Conservation (phyloP, 2,113 vertebrate species). For the Neotoma lepida region DNA sequence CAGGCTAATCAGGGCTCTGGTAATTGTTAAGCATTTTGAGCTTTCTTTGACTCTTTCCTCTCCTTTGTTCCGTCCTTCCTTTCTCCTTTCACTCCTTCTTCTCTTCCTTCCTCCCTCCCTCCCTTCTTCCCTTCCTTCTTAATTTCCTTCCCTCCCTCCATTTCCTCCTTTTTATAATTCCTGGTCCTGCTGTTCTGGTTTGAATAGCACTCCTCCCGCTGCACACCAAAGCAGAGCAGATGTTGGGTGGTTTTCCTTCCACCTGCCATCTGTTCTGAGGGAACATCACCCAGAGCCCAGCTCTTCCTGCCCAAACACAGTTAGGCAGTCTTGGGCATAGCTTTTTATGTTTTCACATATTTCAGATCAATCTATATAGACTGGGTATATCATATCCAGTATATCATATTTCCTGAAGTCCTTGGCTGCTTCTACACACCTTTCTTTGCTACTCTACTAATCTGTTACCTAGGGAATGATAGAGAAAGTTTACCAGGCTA, state of each 20-base stretch:
- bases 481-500: not conserved
- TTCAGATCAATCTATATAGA: not conserved
- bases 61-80: not conserved
- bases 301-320: not conserved
- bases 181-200: not conserved
- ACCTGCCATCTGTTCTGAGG: constrained; percentile 4
- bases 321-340: not conserved
- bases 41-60: too few species aligned
- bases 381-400: too few species aligned
- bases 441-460: not conserved
- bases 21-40: not conserved
- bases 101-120: not conserved
- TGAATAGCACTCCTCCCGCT: not conserved
- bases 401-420: not conserved
- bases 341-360: not conserved
- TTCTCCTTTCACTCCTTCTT: too few species aligned
- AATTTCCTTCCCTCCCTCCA: not conserved
- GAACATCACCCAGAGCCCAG: not conserved
- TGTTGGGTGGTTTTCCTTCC: not conserved
- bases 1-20: not conserved
- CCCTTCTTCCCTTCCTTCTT: too few species aligned
- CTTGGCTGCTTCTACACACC: too few species aligned
- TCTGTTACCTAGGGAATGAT: not conserved
- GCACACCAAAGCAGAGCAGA: not conserved
- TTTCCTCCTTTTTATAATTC: not conserved